Base-by-base conservation (phyloP, 2,888 invertebrate genomes). In the Idaea aversata region DNA sequence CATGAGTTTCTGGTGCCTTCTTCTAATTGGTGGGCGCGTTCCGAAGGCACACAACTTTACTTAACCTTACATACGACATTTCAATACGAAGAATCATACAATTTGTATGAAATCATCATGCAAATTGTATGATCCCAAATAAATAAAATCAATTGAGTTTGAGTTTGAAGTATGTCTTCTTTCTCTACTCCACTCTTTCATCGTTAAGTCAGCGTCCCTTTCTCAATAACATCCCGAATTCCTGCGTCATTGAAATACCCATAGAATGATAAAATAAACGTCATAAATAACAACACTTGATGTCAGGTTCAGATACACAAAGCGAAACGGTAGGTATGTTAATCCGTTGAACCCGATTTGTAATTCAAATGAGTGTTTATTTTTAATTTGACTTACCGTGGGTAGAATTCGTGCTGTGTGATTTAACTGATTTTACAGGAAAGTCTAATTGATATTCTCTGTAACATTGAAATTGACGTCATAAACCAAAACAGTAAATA, bases 281-380 rank as follows among this genome's bases (percentile, higher is more conserved):
- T 13, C 13, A 10, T 47, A 47, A 7, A 47, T 47, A 47, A 47
- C 47, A 47, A 47, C 47, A 47, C 47, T 47, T 47, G 47, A 47
- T 47, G 47, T 47, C 47, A 47, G 5, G 47, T 67, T 47, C 47
- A 47, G 5, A 13, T 67, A 67, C 64, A 67, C 63, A 67, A 65
- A 63, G 59, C 36, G 59, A 25, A 62, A 16, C 57, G 25, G 25
- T 4, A 64, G 38, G 25, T 25, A 25, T 25, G 25, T 25, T 25
- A 25, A 25, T 2, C 25, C 25, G 59, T 60, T 63, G n/a, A 57
- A 61, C 62, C 35, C 62, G 34, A 66, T 68, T 68, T 68, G 66
- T 66, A 68, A 59, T 66, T 64, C 61, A 68, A 66, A 68, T 68
- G 64, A 15, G 63, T 68, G 64, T 63, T 66, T 66, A 66, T 66